phyloP scores from a whole-genome alignment of 2,888 invertebrate genomes.

The Creontiades dilutus region DNA sequence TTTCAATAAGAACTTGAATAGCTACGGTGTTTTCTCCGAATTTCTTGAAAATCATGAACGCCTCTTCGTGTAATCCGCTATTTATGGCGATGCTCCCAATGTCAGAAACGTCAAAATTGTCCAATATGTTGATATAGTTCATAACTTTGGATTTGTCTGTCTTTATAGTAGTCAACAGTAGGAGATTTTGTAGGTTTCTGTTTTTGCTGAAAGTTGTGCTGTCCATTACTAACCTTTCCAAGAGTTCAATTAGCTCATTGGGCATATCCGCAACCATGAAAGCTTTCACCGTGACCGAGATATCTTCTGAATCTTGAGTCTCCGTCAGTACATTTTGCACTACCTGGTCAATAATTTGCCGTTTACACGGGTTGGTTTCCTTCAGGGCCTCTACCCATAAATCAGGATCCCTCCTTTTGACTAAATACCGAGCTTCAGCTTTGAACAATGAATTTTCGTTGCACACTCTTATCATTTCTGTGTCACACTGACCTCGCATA shows the following conservation, averaged over 20 bases:
- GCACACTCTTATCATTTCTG: slow-evolving; percentile 98
- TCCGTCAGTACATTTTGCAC: slow-evolving; percentile 99
- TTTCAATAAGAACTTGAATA: slow-evolving; percentile 97
- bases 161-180: slow-evolving; percentile 92
- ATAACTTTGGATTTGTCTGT: slow-evolving; percentile 98
- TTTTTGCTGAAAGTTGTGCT: slow-evolving; percentile 99
- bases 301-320: slow-evolving; percentile 99
- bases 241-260: slow-evolving; percentile 97
- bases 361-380: slow-evolving; percentile 93
- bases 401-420: slow-evolving; percentile 94
- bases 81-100: slow-evolving; percentile 99
- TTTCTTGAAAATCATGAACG: slow-evolving; percentile 99
- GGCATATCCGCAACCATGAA: slow-evolving; percentile 99
- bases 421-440: slow-evolving; percentile 88
- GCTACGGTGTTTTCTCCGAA: slow-evolving; percentile 99
- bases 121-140: slow-evolving; percentile 99
- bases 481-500: slow-evolving; percentile 97
- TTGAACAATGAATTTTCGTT: slow-evolving; percentile 85
- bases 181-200: slow-evolving; percentile 84
- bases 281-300: slow-evolving; percentile 98
- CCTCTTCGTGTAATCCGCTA: slow-evolving; percentile 98
- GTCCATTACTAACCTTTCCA: slow-evolving; percentile 99
- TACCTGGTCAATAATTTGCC: slow-evolving; percentile 97
- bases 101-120: slow-evolving; percentile 99
- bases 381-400: slow-evolving; percentile 96